These are phyloP conservation scores for Anhinga anhinga DNA, from an alignment of 2,113 vertebrate genomes.

Conservation along the genomic window DNA sequence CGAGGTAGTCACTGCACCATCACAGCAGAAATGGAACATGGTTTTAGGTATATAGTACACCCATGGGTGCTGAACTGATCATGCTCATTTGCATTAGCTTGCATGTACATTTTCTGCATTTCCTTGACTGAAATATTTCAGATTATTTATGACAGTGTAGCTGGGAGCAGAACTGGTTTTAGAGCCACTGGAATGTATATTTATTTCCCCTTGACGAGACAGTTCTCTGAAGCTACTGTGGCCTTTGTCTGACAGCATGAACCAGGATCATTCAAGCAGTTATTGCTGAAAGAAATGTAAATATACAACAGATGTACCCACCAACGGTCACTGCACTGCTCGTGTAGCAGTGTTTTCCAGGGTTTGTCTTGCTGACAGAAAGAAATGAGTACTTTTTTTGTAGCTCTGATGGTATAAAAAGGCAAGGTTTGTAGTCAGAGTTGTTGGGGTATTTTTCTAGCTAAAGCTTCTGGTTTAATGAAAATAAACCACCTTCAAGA, in stretches of 20 bases:
- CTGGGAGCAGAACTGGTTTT: background rate
- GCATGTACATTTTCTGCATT: background rate
- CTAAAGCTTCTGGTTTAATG: background rate
- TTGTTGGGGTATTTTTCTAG: background rate
- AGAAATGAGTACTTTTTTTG: background rate
- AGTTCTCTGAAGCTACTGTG: background rate
- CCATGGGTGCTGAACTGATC: rapidly evolving
- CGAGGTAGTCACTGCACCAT: background rate
- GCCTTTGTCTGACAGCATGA: background rate
- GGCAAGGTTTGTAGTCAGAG: background rate
- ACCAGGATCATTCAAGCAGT: background rate
- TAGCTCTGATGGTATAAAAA: background rate
- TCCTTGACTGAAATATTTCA: background rate
- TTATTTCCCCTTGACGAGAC: background rate
- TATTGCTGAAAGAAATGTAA: background rate
- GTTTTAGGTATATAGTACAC: background rate
- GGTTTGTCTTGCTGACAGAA: background rate
- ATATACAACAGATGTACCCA: background rate
- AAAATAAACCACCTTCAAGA: background rate
- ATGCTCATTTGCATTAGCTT: rapidly evolving
- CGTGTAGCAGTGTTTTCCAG: background rate
- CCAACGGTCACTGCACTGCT: background rate
- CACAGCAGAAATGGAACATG: background rate
- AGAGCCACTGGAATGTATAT: background rate
- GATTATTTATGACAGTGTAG: background rate